Evolutionary conservation across 2,113 vertebrate species (phyloP), one percentile per base, ranked within the genome.

Genomic region (Microtus oregoni): DNA sequence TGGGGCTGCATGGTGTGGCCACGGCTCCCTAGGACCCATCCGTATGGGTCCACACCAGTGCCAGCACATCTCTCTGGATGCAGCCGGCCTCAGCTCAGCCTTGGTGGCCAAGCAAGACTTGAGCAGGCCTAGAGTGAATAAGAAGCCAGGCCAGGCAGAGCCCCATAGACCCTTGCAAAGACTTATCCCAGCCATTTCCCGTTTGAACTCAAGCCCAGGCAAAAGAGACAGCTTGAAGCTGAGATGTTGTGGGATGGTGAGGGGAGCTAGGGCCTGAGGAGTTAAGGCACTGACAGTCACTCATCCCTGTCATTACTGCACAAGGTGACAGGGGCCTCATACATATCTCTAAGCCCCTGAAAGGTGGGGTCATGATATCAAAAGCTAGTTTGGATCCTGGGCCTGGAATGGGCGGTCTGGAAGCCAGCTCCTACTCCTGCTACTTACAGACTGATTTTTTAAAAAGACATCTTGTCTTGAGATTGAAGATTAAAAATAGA

Each of bases 401-500:
- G 17, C 11, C 75, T 41, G 17, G 38, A 47, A 32, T 1, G 19
- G 19, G 38, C 7, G 12, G 0, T 35, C 72, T 90, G 22, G 75
- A 88, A 61, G 17, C 1, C 15, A 3, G 22, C 44, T 24, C 32
- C 52, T 24, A 35, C 13, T 9, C 30, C 86, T 61, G 55, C 55
- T 44, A 55, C 32, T 44, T 73, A 79, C 2, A 3, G 47, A 24
- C 35, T 58, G 24, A 52, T 73, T 65, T 73, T 65, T 85, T 61
- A 6, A 88, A 73, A 87, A 89, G 63, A n/a, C n/a, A 55, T 91
- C 73, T 17, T 26, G 41, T 50, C 30, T 81, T 86, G 70, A 96
- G 77, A 92, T 30, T 90, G 44, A 50, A 63, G 24, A 41, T 78
- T 83, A 92, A 96, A 94, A 95, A 95, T 70, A 96, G 92, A 63